Base-by-base conservation (phyloP, 2,888 invertebrate genomes). In the Heteromyza rotundicornis region DNA sequence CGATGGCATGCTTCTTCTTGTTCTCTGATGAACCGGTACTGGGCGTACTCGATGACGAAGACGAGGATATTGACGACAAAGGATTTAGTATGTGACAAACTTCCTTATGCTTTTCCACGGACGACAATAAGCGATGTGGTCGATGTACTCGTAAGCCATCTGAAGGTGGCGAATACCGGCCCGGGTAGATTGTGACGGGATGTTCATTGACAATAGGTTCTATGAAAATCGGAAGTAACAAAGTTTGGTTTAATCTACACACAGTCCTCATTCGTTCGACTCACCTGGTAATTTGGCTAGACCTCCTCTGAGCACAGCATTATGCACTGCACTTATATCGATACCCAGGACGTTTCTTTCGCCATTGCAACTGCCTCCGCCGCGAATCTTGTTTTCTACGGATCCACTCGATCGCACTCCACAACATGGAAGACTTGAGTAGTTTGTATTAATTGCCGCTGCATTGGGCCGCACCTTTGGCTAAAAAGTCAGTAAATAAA, bases 61-160 rank as follows among this genome's bases (percentile, higher is more conserved):
- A 72, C 2, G 72, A 71, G 7, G 65, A 61, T n/a, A 64, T 65
- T 24, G 71, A 71, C 49, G 74, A 73, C 52, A 75, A 71, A 7
- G 80, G 80, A 69, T 78, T 77, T 2, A 79, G 68, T 68, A 78
- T 87, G 76, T 91, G 88, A 78, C 90, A 88, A 74, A 92, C 91
- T 85, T 92, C 92, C 78, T 92, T 89, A 84, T 92, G 92, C 76
- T 90, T 88, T 82, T 92, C 92, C 78, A 89, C 86, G 75, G 88
- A 90, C 76, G 87, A 87, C 8, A 70, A 64, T 53, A 79, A 60
- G 7, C 70, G 65, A 49, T 66, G 64, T 7, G 66, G 65, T 2
- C 79, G 74, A 57, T 60, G n/a, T n/a, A n/a, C 68, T 1, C 78
- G 72, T 2, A 65, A 67, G 1, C 70, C 70, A 12, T 69, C 70